Conservation (phyloP, 2,888 invertebrate species). For the Tachina fera region DNA sequence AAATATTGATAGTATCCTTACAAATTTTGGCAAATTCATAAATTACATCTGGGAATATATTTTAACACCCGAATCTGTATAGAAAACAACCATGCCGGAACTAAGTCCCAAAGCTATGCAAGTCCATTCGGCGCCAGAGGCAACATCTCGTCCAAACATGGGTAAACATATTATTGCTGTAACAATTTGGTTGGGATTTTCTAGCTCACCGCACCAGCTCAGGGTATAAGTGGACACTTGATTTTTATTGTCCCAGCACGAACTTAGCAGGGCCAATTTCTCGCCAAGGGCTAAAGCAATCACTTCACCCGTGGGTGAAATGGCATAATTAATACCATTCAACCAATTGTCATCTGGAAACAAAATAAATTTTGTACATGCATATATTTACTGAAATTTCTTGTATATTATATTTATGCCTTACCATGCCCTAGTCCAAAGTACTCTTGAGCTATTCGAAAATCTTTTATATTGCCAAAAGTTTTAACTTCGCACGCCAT, state of each 20-base stretch:
- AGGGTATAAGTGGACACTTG: constrained; percentile 84
- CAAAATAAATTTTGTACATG: not conserved
- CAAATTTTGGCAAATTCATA: not conserved
- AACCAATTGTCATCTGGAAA: constrained; percentile 86
- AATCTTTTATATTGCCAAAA: constrained; percentile 86
- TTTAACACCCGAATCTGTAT: constrained; percentile 93
- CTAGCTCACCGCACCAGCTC: constrained; percentile 85
- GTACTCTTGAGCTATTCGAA: constrained; percentile 85
- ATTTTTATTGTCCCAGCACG: constrained; percentile 85
- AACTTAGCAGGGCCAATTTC: constrained; percentile 87
- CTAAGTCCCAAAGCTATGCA: constrained; percentile 94
- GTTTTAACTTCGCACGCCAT: constrained; percentile 87
- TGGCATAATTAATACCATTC: constrained; percentile 86
- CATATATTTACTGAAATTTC: not conserved
- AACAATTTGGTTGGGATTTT: constrained; percentile 84
- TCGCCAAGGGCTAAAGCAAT: constrained; percentile 87
- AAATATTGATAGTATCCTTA: not conserved
- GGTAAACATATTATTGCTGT: constrained; percentile 84
- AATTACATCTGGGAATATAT: constrained; percentile 89
- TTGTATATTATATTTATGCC: not conserved
- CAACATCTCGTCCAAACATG: constrained; percentile 81
- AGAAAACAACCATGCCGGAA: constrained; percentile 93
- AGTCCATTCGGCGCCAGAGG: constrained; percentile 94
- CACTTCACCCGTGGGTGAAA: constrained; percentile 89
- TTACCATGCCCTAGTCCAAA: constrained; percentile 84